phyloP scores from a whole-genome alignment of 2,888 invertebrate genomes.

The Sinelater perroti region DNA sequence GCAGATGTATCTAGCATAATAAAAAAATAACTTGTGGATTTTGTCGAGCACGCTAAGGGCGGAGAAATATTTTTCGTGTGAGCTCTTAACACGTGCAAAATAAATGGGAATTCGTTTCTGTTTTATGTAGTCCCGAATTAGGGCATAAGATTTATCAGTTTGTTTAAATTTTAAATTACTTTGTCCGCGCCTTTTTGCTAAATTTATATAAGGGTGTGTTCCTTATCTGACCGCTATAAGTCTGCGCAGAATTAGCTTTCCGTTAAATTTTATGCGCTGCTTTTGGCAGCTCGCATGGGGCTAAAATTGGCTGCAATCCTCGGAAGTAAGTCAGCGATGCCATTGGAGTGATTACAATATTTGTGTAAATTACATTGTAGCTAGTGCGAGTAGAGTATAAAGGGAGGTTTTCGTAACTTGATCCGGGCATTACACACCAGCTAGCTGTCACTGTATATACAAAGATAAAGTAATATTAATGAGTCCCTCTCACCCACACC shows the following conservation, averaged over 20 bases:
- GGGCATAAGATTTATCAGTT: conserved; percentile 19
- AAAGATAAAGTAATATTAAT: conserved; percentile 48
- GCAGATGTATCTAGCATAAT: too few species aligned
- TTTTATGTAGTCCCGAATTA: conserved; percentile 8
- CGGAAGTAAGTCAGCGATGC: conserved; percentile 14
- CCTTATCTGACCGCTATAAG: conserved; percentile 24
- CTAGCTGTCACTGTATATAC: conserved; percentile 46
- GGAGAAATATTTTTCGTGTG: conserved; percentile 4
- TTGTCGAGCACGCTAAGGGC: too few species aligned
- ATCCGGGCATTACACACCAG: conserved; percentile 38
- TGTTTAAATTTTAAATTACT: conserved; percentile 26
- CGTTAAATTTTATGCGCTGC: conserved; percentile 21
- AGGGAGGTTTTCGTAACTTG: conserved; percentile 35
- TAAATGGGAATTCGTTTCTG: conserved; percentile 7
- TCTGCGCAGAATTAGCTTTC: conserved; percentile 15
- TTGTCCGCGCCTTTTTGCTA: conserved; percentile 24
- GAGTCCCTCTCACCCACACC: conserved; percentile 39
- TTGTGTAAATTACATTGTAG: conserved; percentile 28
- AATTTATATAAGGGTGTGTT: conserved; percentile 24
- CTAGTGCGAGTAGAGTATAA: conserved; percentile 27
- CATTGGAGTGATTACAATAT: conserved; percentile 28
- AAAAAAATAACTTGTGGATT: too few species aligned
- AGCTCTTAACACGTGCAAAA: conserved; percentile 12
- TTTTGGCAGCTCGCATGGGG: not conserved
- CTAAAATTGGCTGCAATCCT: conserved; percentile 4